Evolutionary conservation across 2,888 invertebrate genomes (phyloP).

Genomic region (Psococerastis gibbosa): DNA sequence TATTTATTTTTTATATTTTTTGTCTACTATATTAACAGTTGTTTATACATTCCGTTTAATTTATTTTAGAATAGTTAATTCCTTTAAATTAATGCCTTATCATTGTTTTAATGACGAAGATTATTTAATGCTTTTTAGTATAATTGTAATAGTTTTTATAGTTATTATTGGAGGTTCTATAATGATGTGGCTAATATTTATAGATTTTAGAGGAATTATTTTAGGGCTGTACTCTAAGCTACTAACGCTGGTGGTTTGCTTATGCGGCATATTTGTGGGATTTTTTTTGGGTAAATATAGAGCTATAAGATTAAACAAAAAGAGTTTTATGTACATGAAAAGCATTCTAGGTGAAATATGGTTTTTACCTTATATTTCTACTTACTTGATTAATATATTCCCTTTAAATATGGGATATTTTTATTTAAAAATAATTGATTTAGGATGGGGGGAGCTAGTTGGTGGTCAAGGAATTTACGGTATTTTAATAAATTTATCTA

Average conservation of each 20-base stretch:
- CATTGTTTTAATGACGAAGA: constrained; percentile 31
- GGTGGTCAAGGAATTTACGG: constrained; percentile 29
- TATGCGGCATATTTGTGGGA: not conserved
- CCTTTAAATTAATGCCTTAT: constrained; percentile 29
- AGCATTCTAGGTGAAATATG: constrained; percentile 29
- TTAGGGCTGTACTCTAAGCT: not conserved
- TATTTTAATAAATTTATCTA: too few species aligned
- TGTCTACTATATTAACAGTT: constrained; percentile 38
- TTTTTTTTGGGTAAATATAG: not conserved
- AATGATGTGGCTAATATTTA: constrained; percentile 36
- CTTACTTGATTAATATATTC: constrained; percentile 29
- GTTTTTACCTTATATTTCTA: constrained; percentile 32
- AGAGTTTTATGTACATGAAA: constrained; percentile 23
- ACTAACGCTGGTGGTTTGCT: not conserved
- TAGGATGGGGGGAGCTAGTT: constrained; percentile 31
- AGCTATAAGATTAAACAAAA: constrained; percentile 16
- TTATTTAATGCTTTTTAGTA: constrained; percentile 30
- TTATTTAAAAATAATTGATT: constrained; percentile 29
- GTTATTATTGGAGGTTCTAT: constrained; percentile 33
- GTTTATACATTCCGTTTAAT: constrained; percentile 35
- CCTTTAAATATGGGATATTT: constrained; percentile 28
- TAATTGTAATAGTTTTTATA: constrained; percentile 29
- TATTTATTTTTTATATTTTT: constrained; percentile 33
- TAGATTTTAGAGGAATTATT: constrained; percentile 12
- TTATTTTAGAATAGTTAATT: constrained; percentile 33